Evolutionary conservation across 2,113 vertebrate genomes (phyloP), one percentile per base, ranked within the genome.

Genomic region (Hymenochirus boettgeri): DNA sequence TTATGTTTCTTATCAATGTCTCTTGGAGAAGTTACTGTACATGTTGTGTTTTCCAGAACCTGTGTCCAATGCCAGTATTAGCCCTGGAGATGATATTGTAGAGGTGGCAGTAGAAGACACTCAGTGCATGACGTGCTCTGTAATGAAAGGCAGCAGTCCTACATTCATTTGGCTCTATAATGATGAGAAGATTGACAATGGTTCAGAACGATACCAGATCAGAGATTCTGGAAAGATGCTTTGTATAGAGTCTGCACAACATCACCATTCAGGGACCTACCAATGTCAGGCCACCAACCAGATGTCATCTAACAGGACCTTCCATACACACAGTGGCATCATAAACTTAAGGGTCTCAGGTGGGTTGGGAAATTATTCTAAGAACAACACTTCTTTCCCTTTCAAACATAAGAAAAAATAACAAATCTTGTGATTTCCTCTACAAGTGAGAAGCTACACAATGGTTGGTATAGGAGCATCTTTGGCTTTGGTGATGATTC

Each of bases 201-300:
- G 10, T 7, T 37, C 55, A 4, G 55, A 19, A 10, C 18, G 21
- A 2, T 2, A 15, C 54, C 29, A n/a, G 1, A 2, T 33, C 27
- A 35, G 4, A 2, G 29, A 27, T 2, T 11, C 21, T n/a, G 54
- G 29, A 26, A 19, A 56, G 7, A 31, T 3, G n/a, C 26, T 56
- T 12, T 13, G 27, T 31, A 19, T 56, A 11, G 4, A n/a, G 54
- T 56, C 54, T 33, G 7, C 27, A n/a, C 54, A 56, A n/a, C 26
- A 19, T 15, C 1, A 19, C 5, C 54, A 56, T 56, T 25, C 24
- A 35, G 54, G 54, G 13, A 35, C 18, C 19, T 56, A 56, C 54
- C 54, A 56, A 27, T 56, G 54, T 21, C 27, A 33, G 27, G 54
- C 54, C 54, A 56, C 24, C 54, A 56, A 56, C 54, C 54, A 56